These are phyloP conservation scores for Acrocephalus kingi DNA, from an alignment of 2,113 vertebrate genomes.

Conservation along the genomic window DNA sequence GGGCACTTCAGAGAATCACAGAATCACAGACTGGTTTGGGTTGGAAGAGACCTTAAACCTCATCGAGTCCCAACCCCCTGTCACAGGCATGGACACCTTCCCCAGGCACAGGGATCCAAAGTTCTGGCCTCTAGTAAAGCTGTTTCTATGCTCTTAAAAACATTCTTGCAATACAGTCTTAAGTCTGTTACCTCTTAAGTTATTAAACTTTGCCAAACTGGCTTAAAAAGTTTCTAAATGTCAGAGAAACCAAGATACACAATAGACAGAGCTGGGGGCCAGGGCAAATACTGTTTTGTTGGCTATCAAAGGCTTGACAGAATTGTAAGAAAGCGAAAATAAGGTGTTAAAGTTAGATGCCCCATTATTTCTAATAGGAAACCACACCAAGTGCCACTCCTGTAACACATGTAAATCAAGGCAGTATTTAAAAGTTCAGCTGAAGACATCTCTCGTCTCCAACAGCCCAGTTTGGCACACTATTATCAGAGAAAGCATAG, in stretches of 20 bases:
- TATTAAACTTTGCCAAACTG: background rate
- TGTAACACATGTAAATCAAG: rapidly evolving
- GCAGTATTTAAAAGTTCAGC: background rate
- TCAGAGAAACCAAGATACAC: background rate
- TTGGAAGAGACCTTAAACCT: background rate
- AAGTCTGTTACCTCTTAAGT: background rate
- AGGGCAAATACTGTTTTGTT: background rate
- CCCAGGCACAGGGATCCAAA: background rate
- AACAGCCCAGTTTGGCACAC: background rate
- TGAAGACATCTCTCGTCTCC: background rate
- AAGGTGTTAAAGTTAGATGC: background rate
- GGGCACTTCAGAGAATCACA: too few relatives aligned
- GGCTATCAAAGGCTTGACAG: background rate
- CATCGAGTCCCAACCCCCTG: background rate
- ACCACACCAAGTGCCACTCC: background rate
- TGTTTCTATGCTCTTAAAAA: background rate
- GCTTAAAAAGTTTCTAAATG: background rate
- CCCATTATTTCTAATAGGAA: background rate
- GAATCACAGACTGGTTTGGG: background rate
- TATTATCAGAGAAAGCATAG: background rate
- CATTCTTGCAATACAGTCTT: background rate
- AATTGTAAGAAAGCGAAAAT: background rate
- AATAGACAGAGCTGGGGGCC: background rate
- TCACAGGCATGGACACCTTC: background rate
- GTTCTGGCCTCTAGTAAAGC: background rate